phyloP scores from a whole-genome alignment of 2,888 invertebrate genomes.

The Nephrotoma appendiculata region DNA sequence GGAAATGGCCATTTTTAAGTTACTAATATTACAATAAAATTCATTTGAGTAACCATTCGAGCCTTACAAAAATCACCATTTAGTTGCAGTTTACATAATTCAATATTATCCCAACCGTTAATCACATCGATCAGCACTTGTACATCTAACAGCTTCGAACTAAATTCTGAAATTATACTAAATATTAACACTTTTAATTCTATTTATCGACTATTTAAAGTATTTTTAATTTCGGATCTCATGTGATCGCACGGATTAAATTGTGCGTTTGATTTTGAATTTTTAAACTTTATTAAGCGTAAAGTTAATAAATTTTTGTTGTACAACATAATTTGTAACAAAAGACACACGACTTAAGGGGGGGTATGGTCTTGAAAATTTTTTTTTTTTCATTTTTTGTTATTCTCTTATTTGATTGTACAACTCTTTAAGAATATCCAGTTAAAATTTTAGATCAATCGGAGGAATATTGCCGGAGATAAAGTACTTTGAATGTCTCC shows the following conservation, averaged over 20 bases:
- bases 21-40: too few species aligned
- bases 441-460: too few species aligned
- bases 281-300: background rate
- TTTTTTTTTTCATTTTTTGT: too few species aligned
- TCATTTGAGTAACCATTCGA: too few species aligned
- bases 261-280: background rate
- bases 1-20: too few species aligned
- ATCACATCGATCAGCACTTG: background rate
- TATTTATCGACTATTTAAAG: too few species aligned
- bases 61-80: background rate
- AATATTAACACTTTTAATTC: background rate
- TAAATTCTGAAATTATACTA: background rate
- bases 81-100: background rate
- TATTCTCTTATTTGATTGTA: too few species aligned
- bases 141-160: background rate
- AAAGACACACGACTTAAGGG: background rate
- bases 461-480: too few species aligned
- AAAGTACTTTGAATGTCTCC: too few species aligned
- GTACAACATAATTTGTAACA: background rate
- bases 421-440: too few species aligned
- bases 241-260: background rate
- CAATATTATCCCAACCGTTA: background rate
- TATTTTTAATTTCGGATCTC: background rate
- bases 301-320: background rate
- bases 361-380: too few species aligned